Percentiles rank a stretch among this genome's conserved stretches.
Conservation (phyloP, 2,113 vertebrate species). For the Pavo muticus region DNA sequence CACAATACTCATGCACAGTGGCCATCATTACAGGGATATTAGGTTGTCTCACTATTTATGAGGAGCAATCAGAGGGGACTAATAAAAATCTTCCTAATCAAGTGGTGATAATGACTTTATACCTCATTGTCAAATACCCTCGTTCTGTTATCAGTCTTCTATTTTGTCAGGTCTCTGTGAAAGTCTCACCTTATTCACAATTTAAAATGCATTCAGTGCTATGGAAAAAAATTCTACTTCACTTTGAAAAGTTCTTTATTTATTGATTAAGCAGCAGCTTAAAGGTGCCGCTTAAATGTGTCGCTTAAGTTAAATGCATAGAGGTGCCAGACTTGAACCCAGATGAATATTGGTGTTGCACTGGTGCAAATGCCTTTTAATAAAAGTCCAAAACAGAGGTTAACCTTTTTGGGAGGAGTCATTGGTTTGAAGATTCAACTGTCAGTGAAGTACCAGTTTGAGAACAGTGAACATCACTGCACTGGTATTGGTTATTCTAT, state of each 20-base stretch:
- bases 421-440: neutral
- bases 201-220: neutral
- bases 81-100: neutral
- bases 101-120: neutral
- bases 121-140: neutral
- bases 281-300: neutral
- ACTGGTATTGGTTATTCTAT: fast-evolving
- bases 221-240: neutral
- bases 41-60: neutral
- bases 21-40: neutral
- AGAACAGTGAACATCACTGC: fast-evolving
- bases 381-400: neutral
- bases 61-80: neutral
- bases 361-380: neutral
- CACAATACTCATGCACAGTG: neutral
- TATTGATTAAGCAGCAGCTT: neutral
- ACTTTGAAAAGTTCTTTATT: neutral
- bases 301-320: neutral
- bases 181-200: neutral
- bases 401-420: neutral
- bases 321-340: neutral
- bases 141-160: neutral
- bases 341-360: neutral
- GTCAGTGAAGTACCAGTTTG: neutral
- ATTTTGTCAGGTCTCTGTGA: neutral